Conservation (phyloP, 23 tunicate species). For the Trididemnum miniatum region DNA sequence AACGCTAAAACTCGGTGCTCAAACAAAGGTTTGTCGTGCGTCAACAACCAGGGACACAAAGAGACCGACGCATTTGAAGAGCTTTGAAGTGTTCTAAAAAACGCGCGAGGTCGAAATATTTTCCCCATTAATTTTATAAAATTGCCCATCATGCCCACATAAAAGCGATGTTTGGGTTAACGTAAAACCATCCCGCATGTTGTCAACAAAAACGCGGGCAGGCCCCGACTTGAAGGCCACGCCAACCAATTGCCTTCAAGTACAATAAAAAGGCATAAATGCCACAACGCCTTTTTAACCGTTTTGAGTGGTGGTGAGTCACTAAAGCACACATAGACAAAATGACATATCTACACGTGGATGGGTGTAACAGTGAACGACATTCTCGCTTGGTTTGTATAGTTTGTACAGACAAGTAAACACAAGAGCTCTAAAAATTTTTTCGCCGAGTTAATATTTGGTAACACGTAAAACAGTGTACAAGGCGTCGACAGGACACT, state of each 20-base stretch:
- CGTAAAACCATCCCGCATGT: background rate
- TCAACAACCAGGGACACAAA: background rate
- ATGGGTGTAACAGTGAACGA: too few species aligned
- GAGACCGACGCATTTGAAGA: background rate
- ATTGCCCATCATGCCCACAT: background rate
- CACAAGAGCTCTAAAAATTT: too few species aligned
- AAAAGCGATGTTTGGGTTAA: background rate
- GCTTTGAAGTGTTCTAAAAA: slow-evolving; percentile 19
- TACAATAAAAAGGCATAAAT: background rate
- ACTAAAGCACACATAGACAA: background rate
- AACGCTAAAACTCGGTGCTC: background rate
- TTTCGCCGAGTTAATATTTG: too few species aligned
- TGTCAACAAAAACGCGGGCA: background rate
- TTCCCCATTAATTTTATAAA: slow-evolving; percentile 3
- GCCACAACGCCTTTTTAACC: background rate
- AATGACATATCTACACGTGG: background rate
- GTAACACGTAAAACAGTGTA: too few species aligned
- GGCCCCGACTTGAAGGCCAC: background rate
- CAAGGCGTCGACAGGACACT: too few species aligned
- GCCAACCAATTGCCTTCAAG: background rate
- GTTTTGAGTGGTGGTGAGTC: background rate
- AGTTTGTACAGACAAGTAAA: too few species aligned
- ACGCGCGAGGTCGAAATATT: background rate
- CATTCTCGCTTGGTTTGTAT: too few species aligned
- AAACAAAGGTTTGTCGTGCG: background rate